Evolutionary conservation across 2,888 invertebrate genomes (phyloP), one percentile per base, ranked within the genome.

Genomic region (Steinernema carpocapsae): DNA sequence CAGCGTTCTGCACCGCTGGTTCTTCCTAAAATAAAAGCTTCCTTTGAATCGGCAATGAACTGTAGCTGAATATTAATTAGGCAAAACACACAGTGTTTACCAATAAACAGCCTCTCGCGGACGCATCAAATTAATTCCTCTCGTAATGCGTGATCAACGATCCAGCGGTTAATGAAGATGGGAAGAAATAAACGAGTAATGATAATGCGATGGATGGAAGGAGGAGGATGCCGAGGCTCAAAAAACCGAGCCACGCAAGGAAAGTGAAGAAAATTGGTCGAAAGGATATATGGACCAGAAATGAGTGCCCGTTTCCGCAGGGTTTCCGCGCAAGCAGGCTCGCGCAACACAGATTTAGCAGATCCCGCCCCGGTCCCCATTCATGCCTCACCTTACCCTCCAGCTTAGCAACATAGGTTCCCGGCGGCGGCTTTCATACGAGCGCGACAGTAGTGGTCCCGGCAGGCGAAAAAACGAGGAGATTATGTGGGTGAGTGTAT

Each of bases 201-300:
- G 64, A 37, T 64, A 64, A 64, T 64, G 64, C 32, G 32, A 22
- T 26, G 26, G 26, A 24, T 22, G 26, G 26, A 17, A 43, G 48
- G 17, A 7, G 48, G 48, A 48, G 48, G 7, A 48, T 14, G 48
- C 17, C n/a, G 48, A 14, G 17, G 48, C 17, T 3, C n/a, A 17
- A 19, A 48, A 48, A 12, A 32, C 32, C 32, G 32, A 29, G 64
- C 17, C 22, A 64, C 37, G 48, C 48, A 32, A 17, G 56, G 26
- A 48, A 52, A 52, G 24, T 4, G 24, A 22, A 22, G 24, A 52
- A 52, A 52, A 52, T 52, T 52, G 52, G 52, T 2, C 22, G 22
- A n/a, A 56, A 56, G 64, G 64, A 64, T 64, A 32, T 64, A 64
- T 37, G 37, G 64, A 64, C 32, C 64, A 64, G 64, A 64, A 64